Evolutionary conservation across 2,888 invertebrate genomes (phyloP), one percentile per base, ranked within the genome.

Genomic region (Cheilosia scutellata): DNA sequence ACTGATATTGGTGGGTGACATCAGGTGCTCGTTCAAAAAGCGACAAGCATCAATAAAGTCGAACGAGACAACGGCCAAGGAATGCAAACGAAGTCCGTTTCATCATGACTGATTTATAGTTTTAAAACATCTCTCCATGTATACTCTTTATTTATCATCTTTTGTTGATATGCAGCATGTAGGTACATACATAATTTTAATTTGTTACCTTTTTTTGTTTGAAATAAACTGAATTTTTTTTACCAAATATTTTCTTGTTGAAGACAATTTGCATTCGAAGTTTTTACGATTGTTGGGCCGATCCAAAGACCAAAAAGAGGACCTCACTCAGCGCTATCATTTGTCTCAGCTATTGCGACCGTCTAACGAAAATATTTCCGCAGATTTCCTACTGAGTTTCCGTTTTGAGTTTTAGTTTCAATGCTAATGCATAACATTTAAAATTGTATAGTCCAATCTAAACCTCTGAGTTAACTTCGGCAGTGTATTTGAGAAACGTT

Each of bases 1-100:
- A 0, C 47, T 84, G 7, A 80, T 80, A 20, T 47, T 84, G 6
- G 84, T 80, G 4, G 84, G 84, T 5, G 71, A 84, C 11, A 71
- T 80, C 4, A 71, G 62, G 31, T 80, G 80, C 20, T 37, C 80
- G 5, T n/a, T 76, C 2, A 84, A 71, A 44, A 65, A 53, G 33
- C 58, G 75, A 4, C 55, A 71, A 6, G 13, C 51, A 13, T 0
- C 27, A 1, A 9, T 29, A 4, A 62, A 20, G 5, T 16, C 16
- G 16, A 47, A 7, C 2, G 49, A 49, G 2, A 11, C 37, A 11
- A 4, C 11, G 11, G 11, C 0, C 37, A 42, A 53, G 9, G 68
- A 44, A 55, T 62, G 27, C n/a, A 47, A 47, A 6, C n/a, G 5
- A 4, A 4, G 13, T 11, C 1, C 4, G 9, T 20, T 5, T 25